Evolutionary conservation across 2,797 vertebrate genomes (phyloP), one percentile per base, ranked within the genome.

Genomic region (Chaetodon trifasciatus): DNA sequence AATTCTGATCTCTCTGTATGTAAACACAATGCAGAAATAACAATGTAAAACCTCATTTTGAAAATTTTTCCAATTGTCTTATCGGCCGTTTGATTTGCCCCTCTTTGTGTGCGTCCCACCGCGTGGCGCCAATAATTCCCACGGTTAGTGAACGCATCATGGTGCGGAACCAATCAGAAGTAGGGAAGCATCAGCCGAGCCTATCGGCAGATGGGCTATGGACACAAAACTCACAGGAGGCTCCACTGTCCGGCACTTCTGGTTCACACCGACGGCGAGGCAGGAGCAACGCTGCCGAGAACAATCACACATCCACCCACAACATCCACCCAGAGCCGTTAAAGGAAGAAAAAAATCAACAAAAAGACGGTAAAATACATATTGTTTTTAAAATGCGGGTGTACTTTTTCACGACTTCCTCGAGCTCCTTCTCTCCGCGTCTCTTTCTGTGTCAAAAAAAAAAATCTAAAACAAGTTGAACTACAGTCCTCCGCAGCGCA

Each of bases 151-250:
- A 93, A 93, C 0, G 91, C 63, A 66, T 3, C 86, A 88, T 50
- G 86, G 85, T 84, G 52, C 53, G 7, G 44, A 28, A 71, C 96
- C 96, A 96, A 96, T 96, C 89, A 83, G 83, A 84, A 57, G 2
- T 28, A 49, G 23, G 77, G 37, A 82, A 49, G 86, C 56, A 88
- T 94, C 91, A 90, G 93, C 89, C 82, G 86, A 94, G 91, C 85
- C 89, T 83, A 90, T 96, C 94, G 81, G 89, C 93, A 88, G 94
- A 95, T 93, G 70, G 58, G 35, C 49, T 47, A 73, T 23, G 63
- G 75, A 86, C 78, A 90, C 88, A 92, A 94, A 91, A 92, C 82
- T 85, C 60, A 3, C 58, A 70, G 58, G 70, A 81, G 81, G 75
- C 6, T 0, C 3, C n/a, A 0, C 8, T 35, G 57, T 61, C 52